These are phyloP conservation scores for Boloria selene DNA, from an alignment of 2,888 invertebrate species.

Conservation along the genomic window DNA sequence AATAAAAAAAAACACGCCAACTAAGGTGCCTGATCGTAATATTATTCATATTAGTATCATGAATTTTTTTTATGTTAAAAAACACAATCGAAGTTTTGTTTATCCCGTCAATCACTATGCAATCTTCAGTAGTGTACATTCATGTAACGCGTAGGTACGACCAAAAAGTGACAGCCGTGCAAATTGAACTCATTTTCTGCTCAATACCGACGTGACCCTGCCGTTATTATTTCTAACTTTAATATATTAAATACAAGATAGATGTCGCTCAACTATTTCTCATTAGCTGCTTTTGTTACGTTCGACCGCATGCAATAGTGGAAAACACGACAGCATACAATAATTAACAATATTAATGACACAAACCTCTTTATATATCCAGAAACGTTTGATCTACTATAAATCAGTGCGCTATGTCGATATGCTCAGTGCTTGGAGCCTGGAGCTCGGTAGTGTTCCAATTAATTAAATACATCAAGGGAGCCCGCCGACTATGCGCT, in stretches of 20 bases:
- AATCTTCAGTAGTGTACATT: slow-evolving; percentile 7
- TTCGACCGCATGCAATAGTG: slow-evolving; percentile 42
- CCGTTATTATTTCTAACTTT: slow-evolving; percentile 29
- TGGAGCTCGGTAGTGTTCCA: slow-evolving; percentile 56
- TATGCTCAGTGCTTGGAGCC: slow-evolving; percentile 46
- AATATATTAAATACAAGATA: slow-evolving; percentile 36
- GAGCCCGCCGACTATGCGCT: slow-evolving; percentile 54
- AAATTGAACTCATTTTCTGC: slow-evolving; percentile 36
- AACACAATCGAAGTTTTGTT: neutral
- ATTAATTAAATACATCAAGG: slow-evolving; percentile 73
- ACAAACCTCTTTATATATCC: slow-evolving; percentile 49
- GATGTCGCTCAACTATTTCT: slow-evolving; percentile 39
- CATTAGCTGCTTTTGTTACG: slow-evolving; percentile 39
- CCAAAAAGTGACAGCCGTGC: slow-evolving; percentile 34
- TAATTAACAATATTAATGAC: slow-evolving; percentile 67
- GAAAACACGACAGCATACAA: slow-evolving; percentile 52
- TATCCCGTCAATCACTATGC: neutral
- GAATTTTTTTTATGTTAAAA: slow-evolving; percentile 21
- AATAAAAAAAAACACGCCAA: slow-evolving; percentile 19
- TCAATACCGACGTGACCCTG: slow-evolving; percentile 34
- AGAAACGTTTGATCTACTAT: slow-evolving; percentile 59
- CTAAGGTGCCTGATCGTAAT: slow-evolving; percentile 12
- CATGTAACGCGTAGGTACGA: slow-evolving; percentile 7
- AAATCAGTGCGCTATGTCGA: slow-evolving; percentile 63
- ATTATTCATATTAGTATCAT: slow-evolving; percentile 27